These are phyloP conservation scores for Oncorhynchus clarkii DNA, from an alignment of 2,113 vertebrate genomes.

Conservation along the genomic window DNA sequence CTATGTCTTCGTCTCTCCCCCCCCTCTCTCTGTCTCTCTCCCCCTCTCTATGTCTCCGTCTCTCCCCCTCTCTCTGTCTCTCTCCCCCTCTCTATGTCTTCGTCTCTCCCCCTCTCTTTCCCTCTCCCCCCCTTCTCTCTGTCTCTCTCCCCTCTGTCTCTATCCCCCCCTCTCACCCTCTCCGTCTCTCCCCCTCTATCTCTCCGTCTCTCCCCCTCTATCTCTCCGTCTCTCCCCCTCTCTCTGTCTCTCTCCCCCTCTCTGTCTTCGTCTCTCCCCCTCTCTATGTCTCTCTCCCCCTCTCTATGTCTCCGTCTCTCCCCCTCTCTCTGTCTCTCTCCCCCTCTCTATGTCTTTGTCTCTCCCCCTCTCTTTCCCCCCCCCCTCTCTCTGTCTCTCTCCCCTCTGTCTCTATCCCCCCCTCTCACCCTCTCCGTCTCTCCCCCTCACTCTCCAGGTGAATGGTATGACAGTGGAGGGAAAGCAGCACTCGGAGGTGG, in stretches of 20 bases:
- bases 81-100: not conserved
- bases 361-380: not conserved
- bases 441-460: conserved; percentile 73
- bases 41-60: too few relatives aligned
- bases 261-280: not conserved
- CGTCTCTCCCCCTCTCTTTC: not conserved
- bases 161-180: too few relatives aligned
- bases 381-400: not conserved
- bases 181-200: not conserved
- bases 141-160: too few relatives aligned
- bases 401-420: not conserved
- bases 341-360: not conserved
- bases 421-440: not conserved
- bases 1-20: not conserved
- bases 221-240: not conserved
- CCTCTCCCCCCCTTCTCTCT: not conserved
- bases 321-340: not conserved
- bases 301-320: not conserved
- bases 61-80: not conserved
- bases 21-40: not conserved
- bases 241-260: not conserved
- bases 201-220: not conserved
- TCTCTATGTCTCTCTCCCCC: not conserved
- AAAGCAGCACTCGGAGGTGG: conserved; percentile 86
- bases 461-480: conserved; percentile 82